phyloP scores from a whole-genome alignment of 2,113 vertebrate genomes.

The Monopterus albus region DNA sequence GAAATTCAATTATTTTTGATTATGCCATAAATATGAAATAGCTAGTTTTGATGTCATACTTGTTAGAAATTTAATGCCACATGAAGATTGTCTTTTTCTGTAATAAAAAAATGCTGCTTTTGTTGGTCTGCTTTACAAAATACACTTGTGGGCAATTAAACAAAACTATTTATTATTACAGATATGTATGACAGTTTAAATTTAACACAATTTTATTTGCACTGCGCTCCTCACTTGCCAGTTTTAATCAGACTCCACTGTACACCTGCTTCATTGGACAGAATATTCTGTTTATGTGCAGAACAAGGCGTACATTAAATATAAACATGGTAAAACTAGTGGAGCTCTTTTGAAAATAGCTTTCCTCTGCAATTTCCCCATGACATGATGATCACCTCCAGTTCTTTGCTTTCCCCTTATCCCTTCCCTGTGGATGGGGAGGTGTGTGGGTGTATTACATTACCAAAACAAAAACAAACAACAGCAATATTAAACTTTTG shows the following conservation, averaged over 20 bases:
- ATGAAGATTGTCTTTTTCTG: neutral
- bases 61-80: neutral
- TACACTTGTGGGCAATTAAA: too few species aligned
- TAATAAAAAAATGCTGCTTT: neutral
- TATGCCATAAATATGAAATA: neutral
- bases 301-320: conserved; percentile 44
- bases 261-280: neutral
- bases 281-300: conserved; percentile 22
- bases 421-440: conserved; percentile 60
- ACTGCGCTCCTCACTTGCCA: neutral
- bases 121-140: neutral
- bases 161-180: neutral
- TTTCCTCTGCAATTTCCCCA: conserved; percentile 49
- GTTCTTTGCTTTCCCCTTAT: conserved; percentile 55
- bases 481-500: conserved; percentile 82
- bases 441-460: conserved; percentile 77
- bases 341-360: conserved; percentile 55
- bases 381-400: conserved; percentile 68
- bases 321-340: conserved; percentile 28
- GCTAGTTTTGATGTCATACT: neutral
- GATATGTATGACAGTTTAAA: conserved; percentile 1
- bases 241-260: conserved; percentile 39
- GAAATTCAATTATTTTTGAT: conserved; percentile 5
- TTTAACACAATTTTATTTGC: conserved; percentile 24
- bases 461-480: conserved; percentile 83